phyloP scores from a whole-genome alignment of 2,888 invertebrate species.

The Scaptomyza parva region DNA sequence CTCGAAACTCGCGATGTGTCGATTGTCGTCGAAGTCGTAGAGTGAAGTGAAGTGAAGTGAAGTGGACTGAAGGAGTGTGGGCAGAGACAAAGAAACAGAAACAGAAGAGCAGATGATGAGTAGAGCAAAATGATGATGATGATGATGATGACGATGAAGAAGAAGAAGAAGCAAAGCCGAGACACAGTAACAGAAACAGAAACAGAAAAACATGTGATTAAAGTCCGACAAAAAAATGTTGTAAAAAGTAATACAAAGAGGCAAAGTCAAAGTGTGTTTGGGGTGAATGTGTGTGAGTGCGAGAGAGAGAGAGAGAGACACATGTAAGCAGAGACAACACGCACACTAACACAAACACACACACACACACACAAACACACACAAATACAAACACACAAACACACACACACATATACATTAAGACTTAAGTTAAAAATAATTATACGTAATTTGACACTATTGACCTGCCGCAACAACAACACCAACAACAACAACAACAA shows the following conservation, averaged over 20 bases:
- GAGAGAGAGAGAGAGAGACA: background rate
- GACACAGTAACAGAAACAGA: no score
- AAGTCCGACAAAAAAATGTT: conserved; percentile 5
- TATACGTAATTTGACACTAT: conserved; percentile 71
- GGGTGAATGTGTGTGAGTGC: background rate
- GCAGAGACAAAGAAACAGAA: background rate
- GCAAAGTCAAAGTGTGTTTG: background rate
- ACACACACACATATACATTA: conserved; percentile 35
- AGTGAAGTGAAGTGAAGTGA: no score
- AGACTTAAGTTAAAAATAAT: conserved; percentile 62
- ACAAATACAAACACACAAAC: conserved; percentile 28
- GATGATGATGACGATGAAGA: background rate
- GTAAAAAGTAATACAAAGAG: conserved; percentile 5
- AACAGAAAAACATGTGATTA: conserved; percentile 14
- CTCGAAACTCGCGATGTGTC: no score
- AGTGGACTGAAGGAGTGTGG: conserved; percentile 2
- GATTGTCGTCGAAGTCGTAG: background rate
- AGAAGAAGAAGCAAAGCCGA: background rate
- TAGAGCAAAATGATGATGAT: background rate
- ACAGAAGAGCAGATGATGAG: background rate
- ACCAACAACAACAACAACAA: conserved; percentile 12
- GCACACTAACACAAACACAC: background rate
- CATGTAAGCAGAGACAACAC: background rate
- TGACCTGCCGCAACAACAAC: conserved; percentile 70
- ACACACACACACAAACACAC: conserved; percentile 16